Conservation (phyloP, 1,140 invertebrate genomes). For the Chionoecetes opilio region DNA sequence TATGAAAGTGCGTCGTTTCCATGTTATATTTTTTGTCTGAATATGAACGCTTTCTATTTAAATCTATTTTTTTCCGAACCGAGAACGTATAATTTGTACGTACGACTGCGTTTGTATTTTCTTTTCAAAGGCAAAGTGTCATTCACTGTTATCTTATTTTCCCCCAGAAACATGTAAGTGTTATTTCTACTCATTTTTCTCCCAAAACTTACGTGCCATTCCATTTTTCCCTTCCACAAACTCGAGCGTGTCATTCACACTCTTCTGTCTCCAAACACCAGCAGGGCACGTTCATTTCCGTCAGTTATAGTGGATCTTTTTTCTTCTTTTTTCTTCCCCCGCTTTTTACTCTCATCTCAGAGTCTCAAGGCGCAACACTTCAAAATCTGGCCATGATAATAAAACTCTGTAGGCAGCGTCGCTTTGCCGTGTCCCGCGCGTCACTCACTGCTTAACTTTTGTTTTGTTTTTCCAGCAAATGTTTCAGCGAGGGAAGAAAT, state of each 20-base stretch:
- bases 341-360: not conserved
- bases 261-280: not conserved
- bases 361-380: conserved; percentile 24
- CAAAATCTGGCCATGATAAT: not conserved
- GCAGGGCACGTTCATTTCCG: no score
- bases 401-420: not conserved
- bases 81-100: not conserved
- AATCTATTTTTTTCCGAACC: not conserved
- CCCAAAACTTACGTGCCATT: not conserved
- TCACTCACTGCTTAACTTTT: not conserved
- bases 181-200: not conserved
- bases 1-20: not conserved
- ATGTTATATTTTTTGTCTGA: not conserved
- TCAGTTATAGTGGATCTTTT: not conserved
- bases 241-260: not conserved
- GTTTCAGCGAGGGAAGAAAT: not conserved
- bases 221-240: not conserved
- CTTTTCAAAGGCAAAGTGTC: no score
- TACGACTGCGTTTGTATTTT: no score
- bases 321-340: not conserved
- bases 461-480: not conserved
- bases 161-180: not conserved
- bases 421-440: not conserved
- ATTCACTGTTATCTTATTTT: not conserved
- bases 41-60: not conserved